These are phyloP conservation scores for Pampus argenteus DNA, from an alignment of 2,797 vertebrate species.

Conservation along the genomic window DNA sequence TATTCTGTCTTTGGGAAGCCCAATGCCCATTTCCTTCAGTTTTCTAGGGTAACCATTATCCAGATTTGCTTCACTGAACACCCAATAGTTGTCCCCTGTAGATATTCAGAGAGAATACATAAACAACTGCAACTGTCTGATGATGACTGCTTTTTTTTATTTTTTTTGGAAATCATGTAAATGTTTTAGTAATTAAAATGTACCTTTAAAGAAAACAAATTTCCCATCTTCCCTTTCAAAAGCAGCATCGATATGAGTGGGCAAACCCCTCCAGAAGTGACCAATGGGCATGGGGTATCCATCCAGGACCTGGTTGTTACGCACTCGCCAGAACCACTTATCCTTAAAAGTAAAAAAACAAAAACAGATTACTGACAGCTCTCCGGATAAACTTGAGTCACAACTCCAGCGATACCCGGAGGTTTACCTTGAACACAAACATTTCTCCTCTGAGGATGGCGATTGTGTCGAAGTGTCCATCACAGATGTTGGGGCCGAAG, in stretches of 20 bases:
- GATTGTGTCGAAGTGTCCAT: conserved; percentile 93
- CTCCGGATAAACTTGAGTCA: rapidly evolving
- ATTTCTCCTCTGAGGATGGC: conserved; percentile 92
- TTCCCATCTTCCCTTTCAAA: conserved; percentile 94
- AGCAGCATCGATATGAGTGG: conserved; percentile 86
- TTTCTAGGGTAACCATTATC: conserved; percentile 88
- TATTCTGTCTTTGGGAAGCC: conserved; percentile 90
- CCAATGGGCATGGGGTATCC: conserved; percentile 94
- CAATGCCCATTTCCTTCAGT: conserved; percentile 89
- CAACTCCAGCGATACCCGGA: background rate
- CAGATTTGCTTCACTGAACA: conserved; percentile 89
- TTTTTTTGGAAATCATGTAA: background rate
- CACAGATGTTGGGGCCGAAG: conserved; percentile 91
- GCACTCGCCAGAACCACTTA: conserved; percentile 94
- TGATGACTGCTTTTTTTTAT: background rate
- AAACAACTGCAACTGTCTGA: background rate
- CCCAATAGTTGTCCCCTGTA: conserved; percentile 91
- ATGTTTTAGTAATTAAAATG: background rate
- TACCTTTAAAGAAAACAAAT: conserved; percentile 95
- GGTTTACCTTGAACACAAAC: conserved; percentile 93
- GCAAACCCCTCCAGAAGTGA: conserved; percentile 93
- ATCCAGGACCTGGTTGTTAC: conserved; percentile 89
- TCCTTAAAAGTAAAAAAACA: conserved; percentile 79
- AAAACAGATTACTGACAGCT: background rate
- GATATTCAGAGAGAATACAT: background rate